Conservation (phyloP, 2,113 vertebrate genomes). For the Puma concolor region DNA sequence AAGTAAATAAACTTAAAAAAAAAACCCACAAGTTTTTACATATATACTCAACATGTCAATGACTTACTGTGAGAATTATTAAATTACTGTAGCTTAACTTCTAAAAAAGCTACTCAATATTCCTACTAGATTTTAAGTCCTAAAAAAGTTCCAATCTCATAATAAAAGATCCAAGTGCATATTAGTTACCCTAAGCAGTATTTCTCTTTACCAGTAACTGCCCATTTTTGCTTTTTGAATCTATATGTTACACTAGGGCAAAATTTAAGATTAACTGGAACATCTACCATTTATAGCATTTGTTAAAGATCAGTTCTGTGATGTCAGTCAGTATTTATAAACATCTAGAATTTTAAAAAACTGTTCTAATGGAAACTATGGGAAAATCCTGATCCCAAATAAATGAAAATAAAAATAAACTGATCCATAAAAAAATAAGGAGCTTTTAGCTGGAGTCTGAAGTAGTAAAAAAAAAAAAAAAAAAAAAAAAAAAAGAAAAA, state of each 20-base stretch:
- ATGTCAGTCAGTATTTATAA: conserved; percentile 35
- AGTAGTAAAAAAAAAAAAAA: not conserved
- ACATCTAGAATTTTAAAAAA: not conserved
- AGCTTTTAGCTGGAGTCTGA: not conserved
- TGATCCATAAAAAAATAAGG: not conserved
- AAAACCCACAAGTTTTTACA: not conserved
- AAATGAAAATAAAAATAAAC: conserved; percentile 29
- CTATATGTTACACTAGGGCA: not conserved
- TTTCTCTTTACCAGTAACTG: not conserved
- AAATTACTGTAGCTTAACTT: not conserved
- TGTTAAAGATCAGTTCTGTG: not conserved
- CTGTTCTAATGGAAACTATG: not conserved
- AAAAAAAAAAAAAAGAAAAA: conserved; percentile 20
- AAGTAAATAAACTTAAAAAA: no score
- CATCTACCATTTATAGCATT: not conserved
- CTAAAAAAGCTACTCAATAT: not conserved
- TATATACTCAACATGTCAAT: not conserved
- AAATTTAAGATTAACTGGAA: not conserved
- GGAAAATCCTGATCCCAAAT: not conserved
- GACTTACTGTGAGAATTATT: not conserved
- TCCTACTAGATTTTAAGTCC: not conserved
- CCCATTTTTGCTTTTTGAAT: not conserved
- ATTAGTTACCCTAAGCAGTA: not conserved
- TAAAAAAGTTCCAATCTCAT: not conserved
- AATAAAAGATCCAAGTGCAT: not conserved